These are phyloP conservation scores for Eucriotettix oculatus DNA, from an alignment of 2,888 invertebrate species.

Conservation along the genomic window DNA sequence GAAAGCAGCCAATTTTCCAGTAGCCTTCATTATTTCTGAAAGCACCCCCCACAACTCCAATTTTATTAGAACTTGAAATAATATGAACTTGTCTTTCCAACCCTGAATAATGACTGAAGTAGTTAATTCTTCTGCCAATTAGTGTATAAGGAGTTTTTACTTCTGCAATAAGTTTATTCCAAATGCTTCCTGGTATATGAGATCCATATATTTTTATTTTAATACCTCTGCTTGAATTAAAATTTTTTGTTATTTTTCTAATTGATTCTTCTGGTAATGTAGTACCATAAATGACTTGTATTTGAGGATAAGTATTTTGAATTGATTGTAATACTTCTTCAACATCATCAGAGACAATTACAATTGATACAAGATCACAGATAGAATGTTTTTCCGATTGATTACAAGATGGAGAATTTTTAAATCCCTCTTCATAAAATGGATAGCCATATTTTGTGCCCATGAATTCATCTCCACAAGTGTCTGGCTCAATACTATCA, in stretches of 20 bases:
- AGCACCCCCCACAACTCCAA: constrained; percentile 17
- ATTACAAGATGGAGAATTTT: constrained; percentile 3
- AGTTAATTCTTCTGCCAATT: constrained; percentile 15
- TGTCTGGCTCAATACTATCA: not conserved
- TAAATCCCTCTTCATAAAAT: constrained; percentile 13
- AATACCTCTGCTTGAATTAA: not conserved
- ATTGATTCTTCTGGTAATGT: not conserved
- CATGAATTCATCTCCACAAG: constrained; percentile 9
- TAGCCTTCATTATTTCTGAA: constrained; percentile 16
- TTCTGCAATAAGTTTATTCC: constrained; percentile 14
- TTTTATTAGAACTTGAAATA: constrained; percentile 12
- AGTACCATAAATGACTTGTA: not conserved
- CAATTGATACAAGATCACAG: constrained; percentile 8
- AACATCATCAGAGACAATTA: constrained; percentile 3
- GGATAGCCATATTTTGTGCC: constrained; percentile 10
- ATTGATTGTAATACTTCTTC: not conserved
- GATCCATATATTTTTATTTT: not conserved
- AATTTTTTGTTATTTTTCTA: not conserved
- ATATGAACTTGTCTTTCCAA: constrained; percentile 19
- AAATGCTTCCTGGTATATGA: constrained; percentile 12
- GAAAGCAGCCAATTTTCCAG: constrained; percentile 20
- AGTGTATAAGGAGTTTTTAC: constrained; percentile 18
- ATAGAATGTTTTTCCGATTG: constrained; percentile 7
- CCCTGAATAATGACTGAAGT: constrained; percentile 16
- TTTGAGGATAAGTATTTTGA: not conserved